Evolutionary conservation across 2,888 invertebrate species (phyloP), one percentile per base, ranked within the genome.

Genomic region (Spatulosminthurus flaviceps): DNA sequence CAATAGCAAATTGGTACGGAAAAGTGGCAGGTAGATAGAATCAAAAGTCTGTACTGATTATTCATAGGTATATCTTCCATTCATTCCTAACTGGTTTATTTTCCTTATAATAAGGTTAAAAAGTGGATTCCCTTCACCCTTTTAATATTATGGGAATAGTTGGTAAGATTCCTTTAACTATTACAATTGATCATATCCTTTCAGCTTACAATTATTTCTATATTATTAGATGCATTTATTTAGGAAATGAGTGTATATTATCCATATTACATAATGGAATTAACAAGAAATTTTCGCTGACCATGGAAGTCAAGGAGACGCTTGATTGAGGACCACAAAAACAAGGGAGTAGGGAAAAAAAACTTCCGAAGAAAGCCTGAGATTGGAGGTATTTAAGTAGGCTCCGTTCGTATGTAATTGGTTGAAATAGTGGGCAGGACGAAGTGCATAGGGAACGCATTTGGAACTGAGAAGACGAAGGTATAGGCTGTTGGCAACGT

Each of bases 311-410:
- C 51, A 51, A 19, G 51, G 16, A 19, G 51, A 51, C 51, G 16
- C 51, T 51, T 51, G 51, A 51, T 51, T 51, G 51, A 51, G 51
- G 51, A 51, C 51, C 51, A 51, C 51, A 51, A 51, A 51, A 34
- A 34, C 34, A 34, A 34, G 34, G 34, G 34, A 34, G 9, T 9
- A 34, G 9, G 34, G 34, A 9, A 7, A 34, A 34, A 51, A 51
- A 51, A 51, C 51, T 19, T 51, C 51, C n/a, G 51, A 61, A 74
- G 74, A 70, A 70, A 71, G 77, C 26, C 77, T 70, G 77, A 77
- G 77, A 77, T 77, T 77, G 77, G 77, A 77, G 77, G 70, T 70
- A 77, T 69, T 77, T 77, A 77, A 70, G 70, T 75, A 41, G 75
- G 75, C 64, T 75, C 61, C 19, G 67, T 43, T 51, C 41, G 26